Evolutionary conservation across 1,140 invertebrate species (phyloP), one percentile per base, ranked within the genome.

Genomic region (Bradysia coprophila): DNA sequence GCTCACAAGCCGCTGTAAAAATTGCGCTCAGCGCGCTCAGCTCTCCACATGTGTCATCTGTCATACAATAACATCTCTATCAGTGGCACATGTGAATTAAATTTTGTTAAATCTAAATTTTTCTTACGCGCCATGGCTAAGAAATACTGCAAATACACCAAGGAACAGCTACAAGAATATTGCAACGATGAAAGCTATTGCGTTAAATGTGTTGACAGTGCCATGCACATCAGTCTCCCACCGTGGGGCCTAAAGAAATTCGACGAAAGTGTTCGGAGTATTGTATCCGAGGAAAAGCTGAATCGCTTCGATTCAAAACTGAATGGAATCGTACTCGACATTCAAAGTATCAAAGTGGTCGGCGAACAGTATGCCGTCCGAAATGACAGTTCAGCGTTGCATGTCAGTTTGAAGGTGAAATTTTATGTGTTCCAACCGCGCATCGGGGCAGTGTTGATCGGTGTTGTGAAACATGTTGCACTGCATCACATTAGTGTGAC

Each of bases 361-460:
- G 61, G 57, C 3, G 43, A 59, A 1, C 42, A 57, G 1, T 66
- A 61, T 28, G 52, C 53, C 2, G 49, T 69, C 34, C 49, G 64
- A 8, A 49, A 61, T 19, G 70, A 73, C 40, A 61, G 59, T 43
- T 62, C 54, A 21, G 67, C 58, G 21, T 57, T 72, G 46, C 71
- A 75, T 45, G 28, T 72, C 15, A 58, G 70, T 45, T 54, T 72
- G 15, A 52, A 64, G 53, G 68, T 63, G 24, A 67, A 73, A 47
- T 75, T 71, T 54, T 75, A 71, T 53, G 49, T 75, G 15, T 74
- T 76, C 45, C 58, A 57, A 42, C 73, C 73, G 34, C 46, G 51
- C 45, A 46, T 64, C 20, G 69, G 66, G 18, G 53, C 53, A 43
- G 40, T 45, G 42, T 65, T 45, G 51, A 58, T 56, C 54, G 68